A percentile compares a stretch with the other conserved stretches of the same genome.
phyloP scores from a whole-genome alignment of 2,113 vertebrate genomes.

The Girardinichthys multiradiatus region DNA sequence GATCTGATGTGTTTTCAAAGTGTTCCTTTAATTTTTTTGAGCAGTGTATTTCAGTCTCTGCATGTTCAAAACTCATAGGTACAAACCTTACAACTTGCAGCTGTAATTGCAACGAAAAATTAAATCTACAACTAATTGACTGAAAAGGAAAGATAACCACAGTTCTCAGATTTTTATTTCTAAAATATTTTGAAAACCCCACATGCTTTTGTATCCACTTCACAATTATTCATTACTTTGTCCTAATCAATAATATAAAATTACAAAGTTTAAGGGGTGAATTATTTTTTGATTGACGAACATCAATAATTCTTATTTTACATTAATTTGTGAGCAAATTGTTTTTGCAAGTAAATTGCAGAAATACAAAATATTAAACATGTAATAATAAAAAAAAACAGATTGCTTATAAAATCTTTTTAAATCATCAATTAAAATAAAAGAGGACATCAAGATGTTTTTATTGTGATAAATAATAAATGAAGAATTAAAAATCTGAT shows the following conservation, averaged over 20 bases:
- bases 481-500: not conserved
- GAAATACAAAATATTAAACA: too few species aligned
- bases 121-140: not conserved
- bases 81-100: too few species aligned
- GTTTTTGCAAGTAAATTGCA: too few species aligned
- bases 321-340: not conserved
- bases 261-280: too few species aligned
- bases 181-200: not conserved
- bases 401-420: too few species aligned
- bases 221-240: not conserved
- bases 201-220: not conserved
- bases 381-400: too few species aligned
- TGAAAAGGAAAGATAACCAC: not conserved
- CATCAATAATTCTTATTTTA: not conserved
- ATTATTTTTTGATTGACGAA: not conserved
- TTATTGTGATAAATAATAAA: not conserved
- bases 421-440: not conserved
- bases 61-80: too few species aligned
- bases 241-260: not conserved
- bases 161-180: not conserved
- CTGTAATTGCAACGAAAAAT: too few species aligned
- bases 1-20: too few species aligned
- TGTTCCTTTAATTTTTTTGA: too few species aligned
- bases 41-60: too few species aligned
- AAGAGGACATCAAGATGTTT: not conserved